Evolutionary conservation across 2,113 vertebrate genomes (phyloP).

Genomic region (Coturnix japonica): DNA sequence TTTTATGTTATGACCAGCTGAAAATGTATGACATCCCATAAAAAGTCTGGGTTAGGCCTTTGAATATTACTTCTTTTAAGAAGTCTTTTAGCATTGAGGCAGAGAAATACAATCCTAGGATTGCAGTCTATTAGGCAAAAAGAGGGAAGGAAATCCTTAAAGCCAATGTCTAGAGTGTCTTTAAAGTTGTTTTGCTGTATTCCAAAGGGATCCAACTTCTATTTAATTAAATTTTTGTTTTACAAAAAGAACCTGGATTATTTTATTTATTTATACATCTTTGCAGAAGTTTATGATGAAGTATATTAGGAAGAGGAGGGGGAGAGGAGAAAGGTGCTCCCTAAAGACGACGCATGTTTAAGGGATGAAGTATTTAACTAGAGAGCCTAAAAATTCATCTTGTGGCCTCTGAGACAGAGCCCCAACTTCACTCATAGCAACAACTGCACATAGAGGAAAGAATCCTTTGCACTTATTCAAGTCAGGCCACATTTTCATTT

Average conservation of each 20-base stretch:
- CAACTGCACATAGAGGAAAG: constrained; percentile 23
- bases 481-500: constrained; percentile 1
- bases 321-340: constrained; percentile 12
- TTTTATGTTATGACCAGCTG: constrained; percentile 73
- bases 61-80: constrained; percentile 64
- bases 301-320: constrained; percentile 7
- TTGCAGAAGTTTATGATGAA: constrained; percentile 58
- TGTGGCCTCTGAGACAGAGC: constrained; percentile 21
- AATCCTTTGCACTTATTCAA: constrained; percentile 1
- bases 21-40: constrained; percentile 71
- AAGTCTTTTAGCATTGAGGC: constrained; percentile 52
- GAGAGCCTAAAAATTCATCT: constrained; percentile 43
- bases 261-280: constrained; percentile 68
- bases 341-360: constrained; percentile 63
- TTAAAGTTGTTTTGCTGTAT: constrained; percentile 64
- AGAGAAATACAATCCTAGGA: constrained; percentile 61
- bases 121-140: constrained; percentile 66
- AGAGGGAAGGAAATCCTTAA: constrained; percentile 67
- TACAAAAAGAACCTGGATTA: constrained; percentile 60
- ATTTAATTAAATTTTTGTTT: constrained; percentile 73
- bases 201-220: constrained; percentile 63
- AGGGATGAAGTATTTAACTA: constrained; percentile 66
- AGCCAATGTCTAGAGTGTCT: constrained; percentile 57
- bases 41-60: constrained; percentile 69
- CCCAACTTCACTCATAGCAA: constrained; percentile 34